Conservation (phyloP, 2,797 vertebrate species). For the Chelidonichthys spinosus region DNA sequence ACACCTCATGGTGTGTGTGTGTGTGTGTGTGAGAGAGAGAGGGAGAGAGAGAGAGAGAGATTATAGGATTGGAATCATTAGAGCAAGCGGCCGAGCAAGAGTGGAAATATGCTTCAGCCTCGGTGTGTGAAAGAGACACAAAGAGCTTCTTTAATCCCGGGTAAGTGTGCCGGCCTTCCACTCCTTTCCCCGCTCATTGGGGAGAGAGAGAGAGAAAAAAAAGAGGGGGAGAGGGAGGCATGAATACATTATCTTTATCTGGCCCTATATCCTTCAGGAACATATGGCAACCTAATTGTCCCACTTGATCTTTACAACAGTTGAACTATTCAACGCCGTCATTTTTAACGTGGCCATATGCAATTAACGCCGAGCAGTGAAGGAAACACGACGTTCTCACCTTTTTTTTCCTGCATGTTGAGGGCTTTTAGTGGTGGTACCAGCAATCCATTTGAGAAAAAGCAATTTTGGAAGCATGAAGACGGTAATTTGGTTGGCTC, state of each 20-base stretch:
- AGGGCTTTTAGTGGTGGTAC: conserved; percentile 9
- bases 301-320: conserved; percentile 62
- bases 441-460: conserved; percentile 2
- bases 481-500: too few relatives aligned
- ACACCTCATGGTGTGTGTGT: conserved; percentile 27
- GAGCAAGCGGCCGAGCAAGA: conserved; percentile 41
- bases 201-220: not conserved
- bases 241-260: conserved; percentile 54
- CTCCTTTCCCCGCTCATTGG: conserved; percentile 19
- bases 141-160: conserved; percentile 61
- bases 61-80: conserved; percentile 62
- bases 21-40: conserved; percentile 39
- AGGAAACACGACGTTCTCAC: not conserved
- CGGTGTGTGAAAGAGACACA: conserved; percentile 51
- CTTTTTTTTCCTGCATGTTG: not conserved
- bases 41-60: conserved; percentile 36
- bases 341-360: conserved; percentile 41
- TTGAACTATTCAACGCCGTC: conserved; percentile 38
- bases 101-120: conserved; percentile 44
- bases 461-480: not conserved
- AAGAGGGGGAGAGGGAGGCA: not conserved
- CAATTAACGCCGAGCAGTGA: conserved; percentile 48
- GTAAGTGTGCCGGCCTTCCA: conserved; percentile 55
- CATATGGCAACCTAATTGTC: conserved; percentile 59
- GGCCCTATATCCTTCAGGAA: conserved; percentile 48